These are phyloP conservation scores for Muscicapa adusta DNA, from an alignment of 2,113 vertebrate genomes.

Conservation along the genomic window DNA sequence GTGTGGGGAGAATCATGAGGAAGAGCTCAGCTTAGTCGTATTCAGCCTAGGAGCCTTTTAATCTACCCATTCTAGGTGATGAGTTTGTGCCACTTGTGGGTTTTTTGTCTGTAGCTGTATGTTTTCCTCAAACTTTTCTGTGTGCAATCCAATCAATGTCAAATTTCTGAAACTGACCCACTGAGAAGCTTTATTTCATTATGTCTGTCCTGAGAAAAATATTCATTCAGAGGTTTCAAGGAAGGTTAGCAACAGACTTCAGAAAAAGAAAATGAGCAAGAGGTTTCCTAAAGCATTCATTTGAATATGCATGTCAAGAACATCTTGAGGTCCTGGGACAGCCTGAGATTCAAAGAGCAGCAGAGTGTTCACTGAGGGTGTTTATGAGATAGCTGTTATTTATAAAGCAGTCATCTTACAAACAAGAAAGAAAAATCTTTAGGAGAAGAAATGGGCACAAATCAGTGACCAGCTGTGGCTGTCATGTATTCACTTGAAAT, in stretches of 20 bases:
- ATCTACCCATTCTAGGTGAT: not conserved
- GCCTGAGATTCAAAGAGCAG: not conserved
- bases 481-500: slow-evolving; percentile 30
- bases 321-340: not conserved
- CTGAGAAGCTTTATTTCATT: slow-evolving; percentile 38
- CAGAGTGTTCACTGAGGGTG: not conserved
- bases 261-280: not conserved
- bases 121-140: slow-evolving; percentile 33
- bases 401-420: not conserved
- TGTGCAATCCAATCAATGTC: slow-evolving; percentile 27
- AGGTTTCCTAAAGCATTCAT: not conserved
- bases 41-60: slow-evolving; percentile 21
- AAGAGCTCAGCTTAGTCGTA: not conserved
- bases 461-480: not conserved
- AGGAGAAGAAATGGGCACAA: not conserved
- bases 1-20: not conserved
- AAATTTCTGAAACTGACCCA: slow-evolving; percentile 42
- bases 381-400: not conserved
- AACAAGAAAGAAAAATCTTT: not conserved
- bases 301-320: not conserved
- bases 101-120: slow-evolving; percentile 1
- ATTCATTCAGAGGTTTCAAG: slow-evolving; percentile 27
- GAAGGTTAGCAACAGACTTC: not conserved
- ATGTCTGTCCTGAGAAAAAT: slow-evolving; percentile 27
- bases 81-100: not conserved